Conservation (phyloP, 1,140 invertebrate genomes). For the Drosophila pallidifrons region DNA sequence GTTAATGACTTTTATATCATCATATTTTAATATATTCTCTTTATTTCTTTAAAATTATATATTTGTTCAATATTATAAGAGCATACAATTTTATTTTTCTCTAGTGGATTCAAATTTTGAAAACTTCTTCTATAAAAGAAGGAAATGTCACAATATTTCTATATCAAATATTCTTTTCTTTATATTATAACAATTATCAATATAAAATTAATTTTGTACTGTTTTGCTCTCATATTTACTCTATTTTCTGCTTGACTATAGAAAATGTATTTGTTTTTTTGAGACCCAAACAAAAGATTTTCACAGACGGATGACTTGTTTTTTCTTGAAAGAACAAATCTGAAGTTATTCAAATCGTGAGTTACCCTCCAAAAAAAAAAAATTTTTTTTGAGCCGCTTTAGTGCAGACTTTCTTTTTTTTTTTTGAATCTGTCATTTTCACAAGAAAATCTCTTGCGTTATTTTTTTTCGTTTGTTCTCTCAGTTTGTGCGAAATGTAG, state of each 20-base stretch:
- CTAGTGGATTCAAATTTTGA: too few relatives aligned
- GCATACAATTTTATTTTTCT: too few relatives aligned
- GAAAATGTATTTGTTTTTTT: background rate
- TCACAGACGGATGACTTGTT: background rate
- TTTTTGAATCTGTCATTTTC: constrained; percentile 35
- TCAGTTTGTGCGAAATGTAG: constrained; percentile 29
- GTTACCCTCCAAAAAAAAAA: too few relatives aligned
- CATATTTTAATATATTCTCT: too few relatives aligned
- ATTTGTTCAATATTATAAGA: too few relatives aligned
- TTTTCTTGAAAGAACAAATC: constrained; percentile 3
- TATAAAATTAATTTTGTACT: too few relatives aligned
- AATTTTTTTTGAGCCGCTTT: constrained; percentile 9
- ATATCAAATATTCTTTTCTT: too few relatives aligned
- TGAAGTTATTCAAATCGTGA: constrained; percentile 25
- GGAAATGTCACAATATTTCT: too few relatives aligned
- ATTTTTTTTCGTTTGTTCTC: constrained; percentile 3
- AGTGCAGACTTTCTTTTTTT: constrained; percentile 18
- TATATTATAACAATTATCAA: too few relatives aligned
- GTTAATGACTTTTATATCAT: too few relatives aligned
- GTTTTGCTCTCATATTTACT: background rate
- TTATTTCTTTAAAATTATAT: too few relatives aligned
- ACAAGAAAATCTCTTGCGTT: constrained; percentile 21
- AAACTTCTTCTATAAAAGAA: too few relatives aligned
- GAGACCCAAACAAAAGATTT: background rate
- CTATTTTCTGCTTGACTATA: background rate